phyloP scores from a whole-genome alignment of 2,113 vertebrate genomes.

The Indicator maculatus region DNA sequence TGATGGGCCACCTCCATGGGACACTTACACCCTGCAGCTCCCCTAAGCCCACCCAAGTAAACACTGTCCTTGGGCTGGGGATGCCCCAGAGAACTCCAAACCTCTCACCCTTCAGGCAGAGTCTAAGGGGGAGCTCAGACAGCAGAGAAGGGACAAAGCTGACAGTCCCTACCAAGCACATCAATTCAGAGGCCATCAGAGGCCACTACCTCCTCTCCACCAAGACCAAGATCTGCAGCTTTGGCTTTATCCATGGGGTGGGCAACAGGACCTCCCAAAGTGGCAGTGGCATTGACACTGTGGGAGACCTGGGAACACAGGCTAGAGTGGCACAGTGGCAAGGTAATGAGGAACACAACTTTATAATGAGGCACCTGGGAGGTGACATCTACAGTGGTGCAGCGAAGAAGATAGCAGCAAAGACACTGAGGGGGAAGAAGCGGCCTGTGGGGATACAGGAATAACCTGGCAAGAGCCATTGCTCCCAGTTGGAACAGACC shows the following conservation, averaged over 20 bases:
- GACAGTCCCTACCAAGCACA: neutral
- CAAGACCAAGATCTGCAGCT: neutral
- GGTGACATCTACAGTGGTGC: neutral
- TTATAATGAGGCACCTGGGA: conserved; percentile 2
- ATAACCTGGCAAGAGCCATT: rapidly evolving
- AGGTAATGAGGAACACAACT: neutral
- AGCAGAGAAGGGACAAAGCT: neutral
- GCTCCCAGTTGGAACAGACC: neutral
- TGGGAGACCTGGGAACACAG: neutral
- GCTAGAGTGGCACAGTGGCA: neutral
- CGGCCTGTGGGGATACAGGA: neutral
- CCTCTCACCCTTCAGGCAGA: neutral
- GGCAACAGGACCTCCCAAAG: neutral
- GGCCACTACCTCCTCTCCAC: rapidly evolving
- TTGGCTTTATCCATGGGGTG: rapidly evolving
- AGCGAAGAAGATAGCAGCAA: rapidly evolving
- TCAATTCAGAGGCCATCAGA: rapidly evolving
- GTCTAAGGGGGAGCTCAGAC: neutral
- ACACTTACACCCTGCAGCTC: neutral
- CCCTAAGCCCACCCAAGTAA: too few species aligned
- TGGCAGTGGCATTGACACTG: neutral
- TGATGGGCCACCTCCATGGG: neutral
- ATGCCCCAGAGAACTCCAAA: neutral
- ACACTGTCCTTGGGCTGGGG: neutral
- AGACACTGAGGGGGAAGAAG: neutral